Evolutionary conservation across 2,888 invertebrate genomes (phyloP).

Genomic region (Cenopis cana): DNA sequence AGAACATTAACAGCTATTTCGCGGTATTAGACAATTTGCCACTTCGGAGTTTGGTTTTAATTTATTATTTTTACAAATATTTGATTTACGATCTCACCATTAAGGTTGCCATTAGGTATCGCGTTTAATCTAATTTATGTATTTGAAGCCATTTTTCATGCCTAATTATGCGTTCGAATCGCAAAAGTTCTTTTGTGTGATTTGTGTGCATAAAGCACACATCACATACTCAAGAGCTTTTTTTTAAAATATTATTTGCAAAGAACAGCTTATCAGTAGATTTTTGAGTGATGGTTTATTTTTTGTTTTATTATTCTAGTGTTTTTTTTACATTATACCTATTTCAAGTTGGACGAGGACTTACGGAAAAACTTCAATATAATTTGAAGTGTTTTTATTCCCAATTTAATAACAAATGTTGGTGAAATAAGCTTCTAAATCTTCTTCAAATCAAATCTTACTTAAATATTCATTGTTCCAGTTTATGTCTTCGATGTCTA

Average conservation of each 20-base stretch:
- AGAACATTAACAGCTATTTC: slow-evolving; percentile 35
- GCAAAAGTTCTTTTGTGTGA: not conserved
- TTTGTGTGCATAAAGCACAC: no score
- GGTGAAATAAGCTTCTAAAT: not conserved
- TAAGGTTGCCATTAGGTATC: slow-evolving; percentile 34
- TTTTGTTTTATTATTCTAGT: no score
- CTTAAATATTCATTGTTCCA: not conserved
- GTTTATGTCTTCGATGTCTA: not conserved
- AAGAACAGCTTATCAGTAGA: no score
- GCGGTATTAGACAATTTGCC: slow-evolving; percentile 34
- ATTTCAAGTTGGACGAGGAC: no score
- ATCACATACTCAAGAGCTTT: no score
- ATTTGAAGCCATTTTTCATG: not conserved
- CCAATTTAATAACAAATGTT: not conserved
- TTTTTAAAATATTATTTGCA: no score
- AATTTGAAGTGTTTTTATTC: not conserved
- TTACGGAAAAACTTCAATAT: no score
- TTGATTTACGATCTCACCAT: slow-evolving; percentile 23
- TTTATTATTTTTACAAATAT: slow-evolving; percentile 33
- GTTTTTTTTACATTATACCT: no score
- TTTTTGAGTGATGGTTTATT: no score
- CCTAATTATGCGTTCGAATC: not conserved
- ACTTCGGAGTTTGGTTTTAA: slow-evolving; percentile 37
- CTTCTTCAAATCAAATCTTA: not conserved
- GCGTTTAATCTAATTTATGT: slow-evolving; percentile 11